Evolutionary conservation across 2,888 invertebrate genomes (phyloP).

Genomic region (Amaurobius ferox): DNA sequence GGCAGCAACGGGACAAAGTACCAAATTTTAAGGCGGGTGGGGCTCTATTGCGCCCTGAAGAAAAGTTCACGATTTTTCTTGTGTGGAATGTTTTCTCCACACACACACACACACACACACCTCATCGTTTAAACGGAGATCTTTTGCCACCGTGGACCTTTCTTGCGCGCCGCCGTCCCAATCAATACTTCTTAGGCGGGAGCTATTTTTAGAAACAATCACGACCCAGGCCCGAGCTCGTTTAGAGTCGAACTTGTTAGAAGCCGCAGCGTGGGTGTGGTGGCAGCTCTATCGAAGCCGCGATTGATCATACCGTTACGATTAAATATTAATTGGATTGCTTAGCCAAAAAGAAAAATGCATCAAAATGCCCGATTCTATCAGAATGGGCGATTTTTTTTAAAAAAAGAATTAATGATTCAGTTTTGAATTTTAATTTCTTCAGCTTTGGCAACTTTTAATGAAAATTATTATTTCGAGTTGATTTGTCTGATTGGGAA

Average conservation of each 20-base stretch:
- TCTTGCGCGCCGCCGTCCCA: background rate
- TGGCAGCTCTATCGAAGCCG: constrained; percentile 19
- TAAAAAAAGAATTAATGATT: background rate
- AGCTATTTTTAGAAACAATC: constrained; percentile 41
- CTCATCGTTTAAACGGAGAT: too few relatives aligned
- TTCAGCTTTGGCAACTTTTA: background rate
- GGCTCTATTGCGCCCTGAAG: too few relatives aligned
- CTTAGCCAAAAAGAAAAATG: background rate
- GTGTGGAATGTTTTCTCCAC: too few relatives aligned
- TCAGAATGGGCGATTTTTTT: too few relatives aligned
- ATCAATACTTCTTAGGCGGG: constrained; percentile 17
- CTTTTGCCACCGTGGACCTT: background rate
- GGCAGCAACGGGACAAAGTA: too few relatives aligned
- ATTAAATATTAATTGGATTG: constrained; percentile 24
- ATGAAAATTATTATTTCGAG: too few relatives aligned
- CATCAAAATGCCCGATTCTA: too few relatives aligned
- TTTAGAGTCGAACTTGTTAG: constrained; percentile 11
- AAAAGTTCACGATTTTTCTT: too few relatives aligned
- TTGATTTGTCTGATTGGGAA: too few relatives aligned
- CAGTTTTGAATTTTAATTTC: background rate
- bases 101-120: too few relatives aligned
- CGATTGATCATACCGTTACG: background rate
- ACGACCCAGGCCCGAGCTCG: background rate
- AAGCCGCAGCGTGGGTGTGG: constrained; percentile 25
- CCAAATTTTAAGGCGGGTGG: too few relatives aligned